Base-by-base conservation (phyloP, 2,113 vertebrate species). In the Willisornis vidua region DNA sequence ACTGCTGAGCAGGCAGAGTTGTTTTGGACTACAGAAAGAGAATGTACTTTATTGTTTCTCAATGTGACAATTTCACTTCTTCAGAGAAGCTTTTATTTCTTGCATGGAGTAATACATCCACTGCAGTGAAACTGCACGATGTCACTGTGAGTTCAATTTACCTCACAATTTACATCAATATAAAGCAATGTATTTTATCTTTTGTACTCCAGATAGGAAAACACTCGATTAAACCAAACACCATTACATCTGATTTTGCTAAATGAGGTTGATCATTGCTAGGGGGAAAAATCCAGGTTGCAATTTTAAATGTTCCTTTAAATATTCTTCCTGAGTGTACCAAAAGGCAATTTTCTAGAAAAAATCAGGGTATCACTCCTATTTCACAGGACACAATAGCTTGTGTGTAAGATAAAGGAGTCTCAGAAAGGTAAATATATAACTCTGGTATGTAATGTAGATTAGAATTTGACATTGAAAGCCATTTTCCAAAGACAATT, bases 1-100 rank as follows among this genome's bases (percentile, higher is more conserved):
- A 57, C 54, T 63, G 80, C 91, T 87, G 73, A 94, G 76, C 73
- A 68, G 76, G 80, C 76, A 93, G 76, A 95, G 82, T 35, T 55
- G 35, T 45, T 90, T 25, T 51, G 65, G 61, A 92, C 80, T 24
- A 66, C 45, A 68, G 82, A 59, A 74, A 26, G 23, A 39, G 59
- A 57, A 23, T 6, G 41, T 54, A 29, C 71, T 90, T 90, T 48
- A 46, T 43, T 81, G 16, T 19, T 83, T 62, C 80, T 59, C 63
- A 74, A 19, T 1, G 2, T 59, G 68, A 74, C 46, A 71, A 67
- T 83, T 51, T 84, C 39, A 55, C 51, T 80, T 70, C 62, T 90
- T 80, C 48, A 75, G 67, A 72, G 31, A 48, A 90, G n/a, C 46
- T 85, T 61, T 90, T 46, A 70, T n/a, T 49, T 70, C 70, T 70